Evolutionary conservation across 2,888 invertebrate genomes (phyloP), one percentile per base, ranked within the genome.

Genomic region (Plagodis pulveraria): DNA sequence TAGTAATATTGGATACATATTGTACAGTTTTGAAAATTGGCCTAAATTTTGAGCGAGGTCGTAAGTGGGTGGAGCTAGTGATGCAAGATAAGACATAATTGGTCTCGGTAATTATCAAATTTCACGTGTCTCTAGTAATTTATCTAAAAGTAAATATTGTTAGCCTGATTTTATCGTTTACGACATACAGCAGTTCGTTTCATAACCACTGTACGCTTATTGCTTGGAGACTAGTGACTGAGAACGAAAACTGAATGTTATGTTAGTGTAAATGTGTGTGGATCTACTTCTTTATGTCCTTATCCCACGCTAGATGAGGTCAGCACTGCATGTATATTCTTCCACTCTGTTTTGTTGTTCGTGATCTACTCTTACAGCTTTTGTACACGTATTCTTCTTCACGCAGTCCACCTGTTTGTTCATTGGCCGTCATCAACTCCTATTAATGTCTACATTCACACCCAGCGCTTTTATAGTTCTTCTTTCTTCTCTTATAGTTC

Each of bases 111-210:
- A 89, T 90, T 91, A 91, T 83, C 84, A 89, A 88, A 88, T 86
- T 90, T 88, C 79, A 87, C 84, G 83, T 81, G 77, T 83, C 83
- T 83, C 83, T 80, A 67, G 75, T 79, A 77, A 78, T 77, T 84
- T 90, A 91, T 91, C 91, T 74, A 63, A 79, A 75, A 81, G 83
- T 78, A 89, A 91, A 91, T 86, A 89, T 87, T 84, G 84, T 84
- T 80, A 78, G 76, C 77, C 80, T 76, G 74, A 72, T 81, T 86
- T 82, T 81, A 80, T 81, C 77, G 76, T 80, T 81, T 77, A 82
- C 80, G 72, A 75, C 76, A 78, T 63, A 67, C 59, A 68, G 58
- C 64, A 65, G 80, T 89, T 88, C 65, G 80, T 89, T 88, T 86
- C 87, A 72, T 85, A 87, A 86, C 78, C 58, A 67, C 65, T 70